Evolutionary conservation across 2,113 vertebrate species (phyloP), one percentile per base, ranked within the genome.

Genomic region (Pseudorhombus dupliciocellatus): DNA sequence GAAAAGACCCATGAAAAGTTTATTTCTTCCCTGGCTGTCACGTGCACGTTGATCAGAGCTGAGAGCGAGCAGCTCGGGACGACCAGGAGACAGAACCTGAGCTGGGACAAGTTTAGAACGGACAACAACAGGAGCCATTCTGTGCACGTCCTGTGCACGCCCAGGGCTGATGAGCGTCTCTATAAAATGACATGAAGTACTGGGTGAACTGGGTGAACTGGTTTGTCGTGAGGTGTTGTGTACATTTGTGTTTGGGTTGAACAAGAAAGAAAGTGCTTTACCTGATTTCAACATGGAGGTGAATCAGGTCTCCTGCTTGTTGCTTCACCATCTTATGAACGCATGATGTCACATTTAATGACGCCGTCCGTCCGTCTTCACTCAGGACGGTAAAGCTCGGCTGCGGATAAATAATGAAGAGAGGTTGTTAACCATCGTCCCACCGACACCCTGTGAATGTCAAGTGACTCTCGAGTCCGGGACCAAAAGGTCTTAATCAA

Each of bases 391-490:
- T 16, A 28, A 34, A 70, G 46, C 46, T 14, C 58, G 44, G 14
- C 2, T 21, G 20, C 46, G 58, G 61, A 77, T 67, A 85, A 85
- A 85, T 65, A 80, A 75, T 48, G 66, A 80, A 71, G 69, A 74
- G 1, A 2, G 60, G 69, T 77, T 83, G 72, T 69, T 58, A 61
- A 72, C 73, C 81, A 66, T 79, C 77, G 79, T 77, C 79, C 56
- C 5, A 1, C 83, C 68, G 70, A 76, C 87, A 64, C 37, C 16
- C 24, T 77, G 63, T 75, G 66, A 75, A 82, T 85, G 80, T 83
- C 80, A 83, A 84, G 71, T 79, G 81, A 87, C 79, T 86, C 66
- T 75, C 51, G 30, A 65, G 70, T 73, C 46, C 42, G 83, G 77
- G 56, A 77, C 64, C 69, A 48, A 73, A 63, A 81, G 77, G 67